phyloP scores from a whole-genome alignment of 2,888 invertebrate genomes.

The Elysia crispata region DNA sequence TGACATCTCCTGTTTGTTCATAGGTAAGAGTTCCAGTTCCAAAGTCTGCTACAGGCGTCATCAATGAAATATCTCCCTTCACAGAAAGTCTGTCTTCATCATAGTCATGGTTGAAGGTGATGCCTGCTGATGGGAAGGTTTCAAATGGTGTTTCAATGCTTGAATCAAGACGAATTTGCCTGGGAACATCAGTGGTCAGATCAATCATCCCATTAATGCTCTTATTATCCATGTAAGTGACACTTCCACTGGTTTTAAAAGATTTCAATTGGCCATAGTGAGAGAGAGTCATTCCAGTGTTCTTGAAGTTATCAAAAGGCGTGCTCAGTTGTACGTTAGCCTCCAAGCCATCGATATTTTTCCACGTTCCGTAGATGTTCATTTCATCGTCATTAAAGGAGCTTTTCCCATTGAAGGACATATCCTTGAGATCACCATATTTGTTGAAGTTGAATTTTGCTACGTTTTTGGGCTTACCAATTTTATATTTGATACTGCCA shows the following conservation, averaged over 20 bases:
- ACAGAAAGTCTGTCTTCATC: neutral
- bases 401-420: conserved; percentile 23
- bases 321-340: conserved; percentile 21
- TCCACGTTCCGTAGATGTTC: conserved; percentile 27
- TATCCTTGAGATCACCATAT: conserved; percentile 35
- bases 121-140: neutral
- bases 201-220: conserved; percentile 41
- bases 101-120: conserved; percentile 13
- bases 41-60: conserved; percentile 11
- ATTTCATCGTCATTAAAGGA: conserved; percentile 29
- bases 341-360: conserved; percentile 23
- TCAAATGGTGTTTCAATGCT: conserved; percentile 30
- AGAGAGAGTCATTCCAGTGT: conserved; percentile 17
- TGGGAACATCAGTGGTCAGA: neutral
- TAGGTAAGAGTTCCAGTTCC: conserved; percentile 22
- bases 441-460: conserved; percentile 15
- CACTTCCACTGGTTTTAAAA: conserved; percentile 2
- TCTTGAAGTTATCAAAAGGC: conserved; percentile 31
- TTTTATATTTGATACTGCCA: conserved; percentile 36
- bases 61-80: conserved; percentile 6
- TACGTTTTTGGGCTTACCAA: conserved; percentile 10
- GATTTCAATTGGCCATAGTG: conserved; percentile 1
- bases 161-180: conserved; percentile 25
- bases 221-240: conserved; percentile 43
- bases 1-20: conserved; percentile 16